These are phyloP conservation scores for Bradypus variegatus DNA, from an alignment of 2,797 vertebrate species.

Conservation along the genomic window DNA sequence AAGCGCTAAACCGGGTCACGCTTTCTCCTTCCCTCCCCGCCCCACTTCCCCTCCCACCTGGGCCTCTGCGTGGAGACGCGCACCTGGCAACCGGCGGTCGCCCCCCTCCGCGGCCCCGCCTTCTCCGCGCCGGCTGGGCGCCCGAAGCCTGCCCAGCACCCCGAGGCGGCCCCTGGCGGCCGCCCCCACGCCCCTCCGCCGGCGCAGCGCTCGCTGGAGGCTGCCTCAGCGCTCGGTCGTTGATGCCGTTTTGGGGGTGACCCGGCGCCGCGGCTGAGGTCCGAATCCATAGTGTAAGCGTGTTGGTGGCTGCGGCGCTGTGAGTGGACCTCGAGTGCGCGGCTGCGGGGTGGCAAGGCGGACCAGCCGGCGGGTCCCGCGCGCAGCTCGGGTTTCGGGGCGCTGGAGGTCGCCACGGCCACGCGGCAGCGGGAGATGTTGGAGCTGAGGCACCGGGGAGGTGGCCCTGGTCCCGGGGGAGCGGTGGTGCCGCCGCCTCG, in stretches of 20 bases:
- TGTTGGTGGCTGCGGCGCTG: not conserved
- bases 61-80: constrained; percentile 44
- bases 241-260: constrained; percentile 62
- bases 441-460: constrained; percentile 64
- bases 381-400: constrained; percentile 30
- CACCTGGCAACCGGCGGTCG: constrained; percentile 46
- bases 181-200: not conserved
- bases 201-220: not conserved
- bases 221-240: constrained; percentile 51
- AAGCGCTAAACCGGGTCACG: not conserved
- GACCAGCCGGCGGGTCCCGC: not conserved
- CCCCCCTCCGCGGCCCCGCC: constrained; percentile 15
- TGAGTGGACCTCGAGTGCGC: not conserved
- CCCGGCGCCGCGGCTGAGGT: constrained; percentile 48
- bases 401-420: constrained; percentile 36
- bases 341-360: not conserved
- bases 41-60: constrained; percentile 44
- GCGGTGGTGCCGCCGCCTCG: constrained; percentile 45
- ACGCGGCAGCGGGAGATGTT: constrained; percentile 56
- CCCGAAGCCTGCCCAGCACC: not conserved
- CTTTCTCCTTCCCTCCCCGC: not conserved
- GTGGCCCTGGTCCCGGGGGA: constrained; percentile 42
- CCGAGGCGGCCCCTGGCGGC: not conserved
- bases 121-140: not conserved
- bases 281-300: not conserved